Evolutionary conservation across 2,113 vertebrate species (phyloP).

Genomic region (Hydrochoerus hydrochaeris): DNA sequence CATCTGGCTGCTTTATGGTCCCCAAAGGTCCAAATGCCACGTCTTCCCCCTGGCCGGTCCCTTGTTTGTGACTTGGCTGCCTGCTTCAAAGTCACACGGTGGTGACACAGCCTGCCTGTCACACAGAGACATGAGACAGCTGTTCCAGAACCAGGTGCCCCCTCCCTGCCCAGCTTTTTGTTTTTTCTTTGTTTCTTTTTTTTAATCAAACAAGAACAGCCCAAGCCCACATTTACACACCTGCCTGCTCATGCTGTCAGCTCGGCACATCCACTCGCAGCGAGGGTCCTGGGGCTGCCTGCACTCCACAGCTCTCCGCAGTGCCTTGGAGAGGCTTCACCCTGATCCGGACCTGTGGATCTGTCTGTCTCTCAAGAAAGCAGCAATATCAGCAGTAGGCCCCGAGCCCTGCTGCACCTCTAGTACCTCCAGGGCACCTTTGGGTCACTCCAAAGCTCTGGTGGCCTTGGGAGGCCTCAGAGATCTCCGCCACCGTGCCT

Average conservation of each 20-base stretch:
- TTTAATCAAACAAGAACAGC: neutral
- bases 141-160: rapidly evolving
- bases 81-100: neutral
- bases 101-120: rapidly evolving
- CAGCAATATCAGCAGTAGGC: no score
- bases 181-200: no score
- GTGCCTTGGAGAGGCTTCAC: rapidly evolving
- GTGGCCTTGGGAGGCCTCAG: neutral
- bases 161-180: no score
- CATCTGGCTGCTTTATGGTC: neutral
- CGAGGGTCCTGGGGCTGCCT: rapidly evolving
- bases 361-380: no score
- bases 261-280: rapidly evolving
- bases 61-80: neutral
- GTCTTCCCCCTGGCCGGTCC: rapidly evolving
- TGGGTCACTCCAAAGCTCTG: neutral
- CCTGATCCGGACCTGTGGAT: rapidly evolving
- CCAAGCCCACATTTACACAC: rapidly evolving
- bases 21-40: neutral
- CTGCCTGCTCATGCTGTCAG: rapidly evolving
- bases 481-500: neutral
- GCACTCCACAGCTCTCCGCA: rapidly evolving
- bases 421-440: rapidly evolving
- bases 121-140: rapidly evolving
- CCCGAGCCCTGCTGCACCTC: neutral